phyloP scores from a whole-genome alignment of 1,140 invertebrate species.

The Probaryconus sp. region DNA sequence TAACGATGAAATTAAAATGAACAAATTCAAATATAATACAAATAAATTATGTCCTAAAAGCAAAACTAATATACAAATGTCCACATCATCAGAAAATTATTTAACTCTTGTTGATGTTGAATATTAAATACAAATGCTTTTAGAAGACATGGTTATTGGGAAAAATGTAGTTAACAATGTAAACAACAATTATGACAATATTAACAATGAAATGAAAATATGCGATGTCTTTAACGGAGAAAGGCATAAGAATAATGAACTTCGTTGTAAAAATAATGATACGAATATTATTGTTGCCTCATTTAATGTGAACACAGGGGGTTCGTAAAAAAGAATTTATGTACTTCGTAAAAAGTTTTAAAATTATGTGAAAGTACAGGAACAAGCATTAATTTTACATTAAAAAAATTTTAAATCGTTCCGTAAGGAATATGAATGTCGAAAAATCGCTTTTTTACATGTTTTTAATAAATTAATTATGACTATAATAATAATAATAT shows the following conservation, averaged over 20 bases:
- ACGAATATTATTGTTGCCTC: conserved; percentile 5
- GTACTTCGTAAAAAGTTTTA: too few species aligned
- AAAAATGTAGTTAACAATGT: not conserved
- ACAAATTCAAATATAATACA: conserved; percentile 13
- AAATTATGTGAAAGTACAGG: too few species aligned
- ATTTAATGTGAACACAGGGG: conserved; percentile 26
- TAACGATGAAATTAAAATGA: not conserved
- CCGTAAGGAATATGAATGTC: too few species aligned
- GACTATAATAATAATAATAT: too few species aligned
- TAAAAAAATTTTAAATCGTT: too few species aligned
- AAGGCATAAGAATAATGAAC: conserved; percentile 7
- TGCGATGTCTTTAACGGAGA: conserved; percentile 10
- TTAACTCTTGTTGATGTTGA: conserved; percentile 17
- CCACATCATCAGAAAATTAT: conserved; percentile 14
- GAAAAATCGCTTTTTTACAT: too few species aligned
- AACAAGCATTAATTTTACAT: too few species aligned
- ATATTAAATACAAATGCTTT: conserved; percentile 2
- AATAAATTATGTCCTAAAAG: conserved; percentile 2
- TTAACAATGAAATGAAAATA: too few species aligned
- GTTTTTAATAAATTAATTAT: too few species aligned
- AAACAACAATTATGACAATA: not conserved
- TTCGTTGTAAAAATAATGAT: not conserved
- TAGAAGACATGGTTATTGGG: conserved; percentile 1
- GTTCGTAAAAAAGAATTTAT: not conserved
- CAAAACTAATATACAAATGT: conserved; percentile 2